Conservation (phyloP, 2,888 invertebrate species). For the Andrena trimmerana region DNA sequence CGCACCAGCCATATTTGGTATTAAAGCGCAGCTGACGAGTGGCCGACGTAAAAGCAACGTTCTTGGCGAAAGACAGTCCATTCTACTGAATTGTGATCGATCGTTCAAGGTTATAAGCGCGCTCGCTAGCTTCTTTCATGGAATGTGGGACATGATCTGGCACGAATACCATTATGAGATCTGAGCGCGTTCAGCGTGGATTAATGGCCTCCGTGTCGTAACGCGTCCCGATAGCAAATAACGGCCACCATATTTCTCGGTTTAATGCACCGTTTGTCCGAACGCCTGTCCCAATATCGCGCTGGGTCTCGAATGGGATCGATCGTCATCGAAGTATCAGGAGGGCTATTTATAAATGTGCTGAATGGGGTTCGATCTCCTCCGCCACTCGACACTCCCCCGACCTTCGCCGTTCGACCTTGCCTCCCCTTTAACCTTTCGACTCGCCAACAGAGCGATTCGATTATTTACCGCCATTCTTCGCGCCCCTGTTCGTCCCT, state of each 20-base stretch:
- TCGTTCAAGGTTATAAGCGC: constrained; percentile 25
- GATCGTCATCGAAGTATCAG: background rate
- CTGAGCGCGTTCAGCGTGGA: constrained; percentile 25
- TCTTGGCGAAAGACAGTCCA: background rate
- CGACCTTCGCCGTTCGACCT: constrained; percentile 58
- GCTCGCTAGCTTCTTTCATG: constrained; percentile 31
- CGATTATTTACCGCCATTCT: constrained; percentile 51
- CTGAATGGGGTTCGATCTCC: constrained; percentile 30
- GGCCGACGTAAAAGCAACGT: background rate
- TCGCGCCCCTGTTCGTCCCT: constrained; percentile 11
- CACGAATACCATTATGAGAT: constrained; percentile 15
- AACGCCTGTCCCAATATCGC: constrained; percentile 3
- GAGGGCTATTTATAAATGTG: constrained; percentile 35
- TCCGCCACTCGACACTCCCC: constrained; percentile 2
- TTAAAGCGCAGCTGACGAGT: background rate
- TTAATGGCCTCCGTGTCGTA: constrained; percentile 33
- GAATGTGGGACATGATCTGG: constrained; percentile 53
- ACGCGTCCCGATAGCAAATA: constrained; percentile 38
- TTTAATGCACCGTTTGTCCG: constrained; percentile 33
- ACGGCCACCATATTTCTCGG: constrained; percentile 49
- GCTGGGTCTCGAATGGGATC: background rate
- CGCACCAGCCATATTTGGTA: background rate
- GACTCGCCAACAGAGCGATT: constrained; percentile 21
- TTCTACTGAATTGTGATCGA: constrained; percentile 15
- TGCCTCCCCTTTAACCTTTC: constrained; percentile 60